Percentiles rank a stretch among this genome's conserved stretches.
Conservation (phyloP, 2,113 vertebrate genomes). For the Xiphophorus couchianus region DNA sequence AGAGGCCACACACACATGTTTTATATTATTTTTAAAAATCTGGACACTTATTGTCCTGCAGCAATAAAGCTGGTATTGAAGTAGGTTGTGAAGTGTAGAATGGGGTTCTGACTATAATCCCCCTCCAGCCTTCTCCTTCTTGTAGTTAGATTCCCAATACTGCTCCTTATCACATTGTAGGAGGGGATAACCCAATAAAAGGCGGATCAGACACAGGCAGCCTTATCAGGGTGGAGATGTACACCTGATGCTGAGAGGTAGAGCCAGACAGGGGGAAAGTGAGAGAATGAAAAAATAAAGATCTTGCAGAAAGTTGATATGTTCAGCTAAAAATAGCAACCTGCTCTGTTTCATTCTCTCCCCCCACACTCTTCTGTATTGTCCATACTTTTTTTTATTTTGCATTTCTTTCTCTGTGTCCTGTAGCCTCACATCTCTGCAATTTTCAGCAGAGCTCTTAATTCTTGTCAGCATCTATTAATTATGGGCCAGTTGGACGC, state of each 20-base stretch:
- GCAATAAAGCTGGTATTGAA: constrained; percentile 34
- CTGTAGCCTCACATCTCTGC: constrained; percentile 36
- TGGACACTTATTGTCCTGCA: constrained; percentile 23
- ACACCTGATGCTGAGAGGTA: constrained; percentile 33
- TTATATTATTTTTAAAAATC: constrained; percentile 45
- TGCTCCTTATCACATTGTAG: constrained; percentile 70
- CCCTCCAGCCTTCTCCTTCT: constrained; percentile 42
- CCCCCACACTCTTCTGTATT: constrained; percentile 15
- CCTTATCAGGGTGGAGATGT: constrained; percentile 45
- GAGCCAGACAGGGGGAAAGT: constrained; percentile 25
- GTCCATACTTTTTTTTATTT: neutral
- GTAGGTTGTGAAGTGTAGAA: constrained; percentile 59
- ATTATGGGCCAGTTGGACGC: constrained; percentile 77
- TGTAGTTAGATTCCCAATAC: constrained; percentile 74
- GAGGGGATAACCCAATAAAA: constrained; percentile 65
- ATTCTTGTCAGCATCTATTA: constrained; percentile 83
- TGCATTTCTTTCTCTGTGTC: constrained; percentile 25
- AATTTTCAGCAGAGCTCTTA: constrained; percentile 65
- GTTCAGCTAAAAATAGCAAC: constrained; percentile 47
- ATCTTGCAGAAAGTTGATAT: constrained; percentile 55
- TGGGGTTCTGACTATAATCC: constrained; percentile 57
- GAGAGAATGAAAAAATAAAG: constrained; percentile 24
- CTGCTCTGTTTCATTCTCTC: constrained; percentile 27
- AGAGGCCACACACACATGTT: constrained; percentile 9
- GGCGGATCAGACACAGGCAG: constrained; percentile 56